Evolutionary conservation across 2,888 invertebrate species (phyloP).

Genomic region (Ommatoiulus sabulosus): DNA sequence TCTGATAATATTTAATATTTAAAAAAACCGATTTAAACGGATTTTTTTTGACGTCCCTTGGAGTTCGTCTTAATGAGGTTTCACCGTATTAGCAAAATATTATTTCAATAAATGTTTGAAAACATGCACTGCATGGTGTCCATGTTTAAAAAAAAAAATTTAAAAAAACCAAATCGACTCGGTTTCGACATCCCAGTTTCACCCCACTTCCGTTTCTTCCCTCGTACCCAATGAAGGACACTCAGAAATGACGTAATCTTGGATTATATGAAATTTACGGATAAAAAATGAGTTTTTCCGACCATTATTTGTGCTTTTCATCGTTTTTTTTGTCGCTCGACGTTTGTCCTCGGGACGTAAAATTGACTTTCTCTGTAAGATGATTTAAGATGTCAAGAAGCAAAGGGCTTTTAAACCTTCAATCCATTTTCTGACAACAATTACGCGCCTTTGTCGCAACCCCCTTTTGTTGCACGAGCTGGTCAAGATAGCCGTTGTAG

Average conservation of each 20-base stretch:
- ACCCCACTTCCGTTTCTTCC: background rate
- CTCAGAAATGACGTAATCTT: slow-evolving; percentile 29
- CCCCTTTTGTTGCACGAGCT: background rate
- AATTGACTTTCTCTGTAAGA: slow-evolving; percentile 26
- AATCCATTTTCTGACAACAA: background rate
- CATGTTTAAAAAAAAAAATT: background rate
- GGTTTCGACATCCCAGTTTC: background rate
- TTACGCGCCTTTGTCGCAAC: background rate
- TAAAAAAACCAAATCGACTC: background rate
- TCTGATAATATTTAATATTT: too few relatives aligned
- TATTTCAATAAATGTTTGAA: too few relatives aligned
- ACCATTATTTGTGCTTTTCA: slow-evolving; percentile 41
- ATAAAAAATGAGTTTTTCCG: background rate
- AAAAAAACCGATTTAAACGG: too few relatives aligned
- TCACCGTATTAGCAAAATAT: too few relatives aligned
- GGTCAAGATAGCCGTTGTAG: background rate
- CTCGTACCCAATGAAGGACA: background rate
- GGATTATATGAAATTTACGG: slow-evolving; percentile 35
- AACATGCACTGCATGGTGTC: too few relatives aligned
- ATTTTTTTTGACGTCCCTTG: too few relatives aligned
- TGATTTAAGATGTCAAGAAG: slow-evolving; percentile 31
- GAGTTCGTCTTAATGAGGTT: too few relatives aligned
- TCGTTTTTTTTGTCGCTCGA: background rate
- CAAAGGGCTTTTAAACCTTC: slow-evolving; percentile 42
- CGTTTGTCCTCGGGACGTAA: background rate